Evolutionary conservation across 2,797 vertebrate genomes (phyloP).

Genomic region (Balearica regulorum): DNA sequence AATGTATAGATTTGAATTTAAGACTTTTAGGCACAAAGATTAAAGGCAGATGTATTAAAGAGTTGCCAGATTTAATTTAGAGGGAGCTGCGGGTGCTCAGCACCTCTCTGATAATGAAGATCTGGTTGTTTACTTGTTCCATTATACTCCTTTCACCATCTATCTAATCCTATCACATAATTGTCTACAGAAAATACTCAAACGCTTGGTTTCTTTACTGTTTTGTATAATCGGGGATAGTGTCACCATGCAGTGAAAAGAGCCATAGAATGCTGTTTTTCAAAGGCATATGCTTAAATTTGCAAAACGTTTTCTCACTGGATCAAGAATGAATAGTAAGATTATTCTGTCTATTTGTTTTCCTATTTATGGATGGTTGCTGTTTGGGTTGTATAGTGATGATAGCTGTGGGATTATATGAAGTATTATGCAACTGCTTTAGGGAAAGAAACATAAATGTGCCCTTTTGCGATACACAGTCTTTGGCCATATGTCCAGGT

Average conservation of each 20-base stretch:
- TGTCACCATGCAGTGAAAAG: constrained; percentile 56
- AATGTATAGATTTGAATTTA: not conserved
- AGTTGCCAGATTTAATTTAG: not conserved
- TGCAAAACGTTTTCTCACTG: constrained; percentile 15
- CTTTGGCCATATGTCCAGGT: not conserved
- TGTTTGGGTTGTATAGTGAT: not conserved
- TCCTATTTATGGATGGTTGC: not conserved
- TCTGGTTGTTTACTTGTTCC: constrained; percentile 53
- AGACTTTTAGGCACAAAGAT: not conserved
- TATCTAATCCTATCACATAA: constrained; percentile 33
- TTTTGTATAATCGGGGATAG: constrained; percentile 36
- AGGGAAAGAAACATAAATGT: not conserved
- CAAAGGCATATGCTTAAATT: not conserved
- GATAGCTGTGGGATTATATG: not conserved
- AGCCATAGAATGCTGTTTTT: constrained; percentile 37
- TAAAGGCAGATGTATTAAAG: not conserved
- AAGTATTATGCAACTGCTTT: not conserved
- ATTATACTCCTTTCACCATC: constrained; percentile 35
- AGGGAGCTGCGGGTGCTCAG: not conserved
- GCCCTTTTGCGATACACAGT: not conserved
- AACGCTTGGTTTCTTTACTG: constrained; percentile 25
- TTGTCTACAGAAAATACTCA: constrained; percentile 40
- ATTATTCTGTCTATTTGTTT: constrained; percentile 41
- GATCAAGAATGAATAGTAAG: constrained; percentile 25
- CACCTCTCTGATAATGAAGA: constrained; percentile 1